Base-by-base conservation (phyloP, 2,113 vertebrate species). In the Platichthys flesus region DNA sequence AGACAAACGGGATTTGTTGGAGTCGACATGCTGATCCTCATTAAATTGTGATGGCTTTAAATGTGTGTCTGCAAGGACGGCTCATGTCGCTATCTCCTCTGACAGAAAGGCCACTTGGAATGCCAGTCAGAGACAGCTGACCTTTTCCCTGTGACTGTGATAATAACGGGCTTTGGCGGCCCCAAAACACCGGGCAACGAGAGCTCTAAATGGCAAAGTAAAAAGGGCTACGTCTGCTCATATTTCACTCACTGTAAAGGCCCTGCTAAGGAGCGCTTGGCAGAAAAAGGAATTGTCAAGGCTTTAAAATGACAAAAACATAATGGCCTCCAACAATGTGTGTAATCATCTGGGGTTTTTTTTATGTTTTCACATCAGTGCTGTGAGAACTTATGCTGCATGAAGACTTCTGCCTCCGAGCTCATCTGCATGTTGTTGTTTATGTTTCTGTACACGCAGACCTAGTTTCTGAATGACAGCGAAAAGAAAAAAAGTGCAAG, bases 91-190 rank as follows among this genome's bases (percentile, higher is more conserved):
- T 65, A 68, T 86, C 81, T 83, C 60, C 51, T 81, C 79, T 76
- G 80, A 90, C 90, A 88, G 86, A 88, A 85, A 89, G 80, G 87
- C 82, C 78, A 86, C 76, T 86, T 81, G 71, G 88, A 90, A 90
- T 84, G 85, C 78, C 85, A 82, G 85, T 87, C 84, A 87, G 89
- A 91, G 71, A 67, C 78, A 71, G 81, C 76, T 93, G 93, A 93
- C 91, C 92, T 94, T 93, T 93, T 86, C 75, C 62, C 57, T 54
- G 71, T 67, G 61, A 76, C 82, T 84, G 88, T 89, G 87, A 92
- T 85, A 78, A 82, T 88, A 88, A 89, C 67, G 42, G 79, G 74
- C 85, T 86, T 58, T 63, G 75, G 76, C 55, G 52, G 31, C 78
- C 84, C 74, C 82, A 73, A 64, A 82, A 82, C 83, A 82, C 51